phyloP scores from a whole-genome alignment of 2,113 vertebrate species.

The Stegostoma tigrinum region DNA sequence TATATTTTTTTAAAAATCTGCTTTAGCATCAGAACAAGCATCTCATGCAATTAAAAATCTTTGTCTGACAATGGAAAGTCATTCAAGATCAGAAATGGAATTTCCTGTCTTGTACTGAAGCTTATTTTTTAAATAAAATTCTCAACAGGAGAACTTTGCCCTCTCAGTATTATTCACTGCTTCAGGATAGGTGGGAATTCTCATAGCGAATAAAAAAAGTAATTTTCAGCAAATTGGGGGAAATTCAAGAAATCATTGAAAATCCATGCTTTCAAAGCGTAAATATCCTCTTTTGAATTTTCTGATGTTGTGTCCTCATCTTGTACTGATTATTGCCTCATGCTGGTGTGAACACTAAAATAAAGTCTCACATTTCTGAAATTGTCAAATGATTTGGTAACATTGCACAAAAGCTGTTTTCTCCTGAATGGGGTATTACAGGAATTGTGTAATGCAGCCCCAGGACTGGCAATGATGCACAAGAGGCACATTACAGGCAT shows the following conservation, averaged over 20 bases:
- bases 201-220: not conserved
- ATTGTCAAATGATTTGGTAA: not conserved
- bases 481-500: too few species aligned
- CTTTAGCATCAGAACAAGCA: not conserved
- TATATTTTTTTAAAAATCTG: not conserved
- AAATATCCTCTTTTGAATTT: not conserved
- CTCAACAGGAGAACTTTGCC: not conserved
- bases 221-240: not conserved
- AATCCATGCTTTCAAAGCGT: not conserved
- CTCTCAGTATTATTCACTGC: not conserved
- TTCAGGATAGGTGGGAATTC: not conserved
- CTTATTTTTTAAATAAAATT: not conserved
- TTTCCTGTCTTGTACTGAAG: not conserved
- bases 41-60: not conserved
- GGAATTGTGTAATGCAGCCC: too few species aligned
- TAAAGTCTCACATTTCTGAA: not conserved
- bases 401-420: not conserved
- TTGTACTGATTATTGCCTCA: not conserved
- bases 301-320: not conserved
- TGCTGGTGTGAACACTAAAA: not conserved
- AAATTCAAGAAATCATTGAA: not conserved
- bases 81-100: not conserved
- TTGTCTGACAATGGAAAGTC: not conserved
- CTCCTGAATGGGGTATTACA: too few species aligned
- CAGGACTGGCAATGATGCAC: too few species aligned